Percentiles rank a stretch among this genome's conserved stretches.
These are phyloP conservation scores for Tetramorium parvispinum DNA, from an alignment of 1,140 invertebrate species.

Conservation along the genomic window DNA sequence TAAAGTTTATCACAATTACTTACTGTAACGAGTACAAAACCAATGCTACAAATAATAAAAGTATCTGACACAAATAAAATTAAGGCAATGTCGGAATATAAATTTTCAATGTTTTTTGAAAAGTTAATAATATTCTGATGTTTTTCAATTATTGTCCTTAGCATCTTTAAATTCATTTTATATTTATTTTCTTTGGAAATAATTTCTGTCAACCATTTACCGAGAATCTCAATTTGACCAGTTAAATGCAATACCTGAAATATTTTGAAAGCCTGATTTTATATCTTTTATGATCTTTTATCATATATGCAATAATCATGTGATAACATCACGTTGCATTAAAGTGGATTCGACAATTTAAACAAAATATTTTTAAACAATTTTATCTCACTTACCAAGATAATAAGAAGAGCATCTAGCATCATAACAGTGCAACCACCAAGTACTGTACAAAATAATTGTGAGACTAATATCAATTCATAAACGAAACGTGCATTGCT, in stretches of 20 bases:
- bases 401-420: slow-evolving; percentile 31
- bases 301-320: neutral
- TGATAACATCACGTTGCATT: neutral
- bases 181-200: neutral
- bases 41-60: slow-evolving; percentile 33
- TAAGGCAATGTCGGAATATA: slow-evolving; percentile 44
- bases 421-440: neutral
- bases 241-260: slow-evolving; percentile 49
- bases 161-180: neutral
- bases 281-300: neutral
- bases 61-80: slow-evolving; percentile 47
- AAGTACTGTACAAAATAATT: slow-evolving; percentile 1
- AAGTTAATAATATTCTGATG: slow-evolving; percentile 50
- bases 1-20: neutral
- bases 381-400: slow-evolving; percentile 32
- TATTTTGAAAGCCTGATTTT: neutral
- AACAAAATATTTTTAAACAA: neutral
- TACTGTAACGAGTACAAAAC: slow-evolving; percentile 55
- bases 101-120: slow-evolving; percentile 21
- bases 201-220: slow-evolving; percentile 9
- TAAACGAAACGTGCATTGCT: slow-evolving; percentile 17
- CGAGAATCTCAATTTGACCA: slow-evolving; percentile 50
- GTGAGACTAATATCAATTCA: neutral
- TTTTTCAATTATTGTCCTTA: slow-evolving; percentile 41
- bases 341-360: neutral